Percentiles rank a stretch among this genome's conserved stretches.
Evolutionary conservation across 2,888 invertebrate genomes (phyloP).

Genomic region (Sinelater perroti): DNA sequence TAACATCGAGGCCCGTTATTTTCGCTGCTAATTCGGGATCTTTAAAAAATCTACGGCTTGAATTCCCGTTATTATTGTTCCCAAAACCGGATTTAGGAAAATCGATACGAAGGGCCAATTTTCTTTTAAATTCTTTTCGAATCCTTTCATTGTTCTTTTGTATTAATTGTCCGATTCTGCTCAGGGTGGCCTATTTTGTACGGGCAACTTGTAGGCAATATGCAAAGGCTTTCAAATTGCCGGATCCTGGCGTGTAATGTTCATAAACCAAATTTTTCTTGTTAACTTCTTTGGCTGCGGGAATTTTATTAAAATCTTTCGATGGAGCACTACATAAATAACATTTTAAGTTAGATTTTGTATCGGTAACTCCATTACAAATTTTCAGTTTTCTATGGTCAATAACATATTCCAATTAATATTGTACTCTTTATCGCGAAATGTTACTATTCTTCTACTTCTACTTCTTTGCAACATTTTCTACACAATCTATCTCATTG

Average conservation of each 20-base stretch:
- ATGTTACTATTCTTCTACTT: background rate
- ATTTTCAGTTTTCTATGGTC: background rate
- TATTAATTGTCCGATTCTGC: constrained; percentile 17
- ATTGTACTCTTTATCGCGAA: background rate
- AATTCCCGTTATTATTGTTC: constrained; percentile 38
- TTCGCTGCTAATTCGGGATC: constrained; percentile 41
- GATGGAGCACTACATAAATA: constrained; percentile 45
- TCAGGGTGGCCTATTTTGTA: constrained; percentile 20
- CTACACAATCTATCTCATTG: constrained; percentile 42
- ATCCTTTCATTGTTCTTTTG: constrained; percentile 38
- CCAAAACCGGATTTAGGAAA: constrained; percentile 39
- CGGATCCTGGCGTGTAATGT: constrained; percentile 48
- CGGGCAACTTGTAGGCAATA: constrained; percentile 49
- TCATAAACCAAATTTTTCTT: constrained; percentile 51
- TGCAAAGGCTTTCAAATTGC: constrained; percentile 49
- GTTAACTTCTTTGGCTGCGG: too few species aligned
- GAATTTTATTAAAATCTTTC: constrained; percentile 44
- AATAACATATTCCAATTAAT: background rate
- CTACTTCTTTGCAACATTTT: background rate
- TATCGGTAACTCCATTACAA: constrained; percentile 45
- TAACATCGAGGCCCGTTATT: constrained; percentile 49
- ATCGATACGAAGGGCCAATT: constrained; percentile 37
- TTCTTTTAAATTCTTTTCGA: constrained; percentile 38
- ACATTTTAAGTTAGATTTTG: constrained; percentile 44
- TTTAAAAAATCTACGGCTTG: constrained; percentile 41